Base-by-base conservation (phyloP, 2,888 invertebrate species). In the Agriopis aurantiaria region DNA sequence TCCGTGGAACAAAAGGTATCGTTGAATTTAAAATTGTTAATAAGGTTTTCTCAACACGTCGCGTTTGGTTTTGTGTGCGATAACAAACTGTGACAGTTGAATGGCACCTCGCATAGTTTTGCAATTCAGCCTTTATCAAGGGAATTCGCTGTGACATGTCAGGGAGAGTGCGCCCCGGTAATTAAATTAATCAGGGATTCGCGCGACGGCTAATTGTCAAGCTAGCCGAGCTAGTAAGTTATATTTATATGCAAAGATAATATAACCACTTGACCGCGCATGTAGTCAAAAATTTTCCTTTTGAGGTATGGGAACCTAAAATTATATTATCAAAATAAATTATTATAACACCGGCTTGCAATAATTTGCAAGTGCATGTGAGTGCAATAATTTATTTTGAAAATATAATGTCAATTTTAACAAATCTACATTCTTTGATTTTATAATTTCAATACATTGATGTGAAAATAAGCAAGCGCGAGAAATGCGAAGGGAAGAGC, bases 1-100 rank as follows among this genome's bases (percentile, higher is more conserved):
- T 48, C 49, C 5, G 9, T 41, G 9, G 10, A 57, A 45, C 17
- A 17, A 8, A 57, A 43, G 8, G 10, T 14, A 33, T 17, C 3
- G n/a, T 11, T 55, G 14, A 49, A 49, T 40, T 41, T 40, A 7
- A 41, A 55, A 57, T 8, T 43, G n/a, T 14, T 41, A 23, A 11
- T 23, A 59, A 33, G 46, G 12, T 59, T 59, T 60, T 40, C 49
- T 40, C 5, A 5, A n/a, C 51, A 52, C 17, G 52, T 52, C 43
- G 40, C 6, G 11, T 17, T 49, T 12, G n/a, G 3, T 49, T 60
- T 41, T 40, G 52, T 14, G n/a, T 53, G 45, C 55, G 53, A 55
- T 53, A 53, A 53, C 53, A 40, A 53, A 46, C 53, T 60, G 46
- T 66, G 59, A 60, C 59, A 60, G 59, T 60, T 65, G 52, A 14